Conservation (phyloP, 2,113 vertebrate species). For the Albula glossodonta region DNA sequence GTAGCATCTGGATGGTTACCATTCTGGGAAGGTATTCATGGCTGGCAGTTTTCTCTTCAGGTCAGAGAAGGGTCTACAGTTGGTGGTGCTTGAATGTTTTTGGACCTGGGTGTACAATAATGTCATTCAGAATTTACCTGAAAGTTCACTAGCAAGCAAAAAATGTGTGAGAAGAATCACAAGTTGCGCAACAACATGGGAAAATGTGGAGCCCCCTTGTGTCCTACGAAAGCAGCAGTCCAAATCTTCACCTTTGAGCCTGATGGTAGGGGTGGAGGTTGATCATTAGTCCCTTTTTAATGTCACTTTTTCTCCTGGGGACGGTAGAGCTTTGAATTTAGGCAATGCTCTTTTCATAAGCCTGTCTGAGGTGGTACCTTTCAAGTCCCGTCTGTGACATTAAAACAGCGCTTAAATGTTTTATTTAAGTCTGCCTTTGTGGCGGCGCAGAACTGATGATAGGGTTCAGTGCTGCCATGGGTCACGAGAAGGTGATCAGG, state of each 20-base stretch:
- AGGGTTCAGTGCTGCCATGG: not conserved
- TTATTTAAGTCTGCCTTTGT: conserved; percentile 36
- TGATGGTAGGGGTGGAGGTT: not conserved
- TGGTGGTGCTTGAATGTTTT: no score
- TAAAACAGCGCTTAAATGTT: conserved; percentile 31
- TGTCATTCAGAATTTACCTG: not conserved
- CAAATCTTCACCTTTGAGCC: not conserved
- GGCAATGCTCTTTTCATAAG: conserved; percentile 5
- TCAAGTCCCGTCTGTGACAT: conserved; percentile 24
- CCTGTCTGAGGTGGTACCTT: conserved; percentile 22
- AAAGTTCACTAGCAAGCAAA: not conserved
- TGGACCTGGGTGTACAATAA: not conserved
- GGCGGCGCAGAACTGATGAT: conserved; percentile 5
- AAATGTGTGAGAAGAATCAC: not conserved
- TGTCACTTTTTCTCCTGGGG: not conserved
- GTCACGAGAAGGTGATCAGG: conserved; percentile 25
- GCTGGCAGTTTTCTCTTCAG: not conserved
- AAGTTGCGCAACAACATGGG: not conserved
- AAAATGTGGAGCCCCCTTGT: not conserved
- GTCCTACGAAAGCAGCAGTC: not conserved
- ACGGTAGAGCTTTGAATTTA: conserved; percentile 23
- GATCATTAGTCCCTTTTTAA: conserved; percentile 10
- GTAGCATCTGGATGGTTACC: not conserved
- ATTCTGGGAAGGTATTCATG: not conserved
- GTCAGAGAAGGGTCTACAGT: not conserved